Evolutionary conservation across 2,113 vertebrate genomes (phyloP).

Genomic region (Regulus satrapa): DNA sequence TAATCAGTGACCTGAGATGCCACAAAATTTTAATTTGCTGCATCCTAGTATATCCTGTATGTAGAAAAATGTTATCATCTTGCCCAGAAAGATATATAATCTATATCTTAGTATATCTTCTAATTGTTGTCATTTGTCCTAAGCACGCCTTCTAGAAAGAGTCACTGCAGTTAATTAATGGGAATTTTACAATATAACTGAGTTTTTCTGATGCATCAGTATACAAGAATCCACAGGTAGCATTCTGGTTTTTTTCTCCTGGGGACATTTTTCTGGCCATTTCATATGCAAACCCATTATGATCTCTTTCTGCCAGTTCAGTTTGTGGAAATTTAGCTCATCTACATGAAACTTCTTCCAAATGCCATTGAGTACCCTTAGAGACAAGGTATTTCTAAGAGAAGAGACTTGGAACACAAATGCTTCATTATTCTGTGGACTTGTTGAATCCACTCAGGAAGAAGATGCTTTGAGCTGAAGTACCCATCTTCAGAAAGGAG

Average conservation of each 20-base stretch:
- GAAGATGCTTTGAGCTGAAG: not conserved
- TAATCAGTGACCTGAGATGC: fast-evolving
- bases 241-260: not conserved
- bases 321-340: not conserved
- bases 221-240: not conserved
- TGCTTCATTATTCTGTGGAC: not conserved
- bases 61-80: not conserved
- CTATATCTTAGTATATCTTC: not conserved
- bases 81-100: not conserved
- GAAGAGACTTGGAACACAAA: not conserved
- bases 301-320: not conserved
- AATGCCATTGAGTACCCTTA: not conserved
- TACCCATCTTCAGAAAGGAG: not conserved
- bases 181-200: not conserved
- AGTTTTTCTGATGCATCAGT: not conserved
- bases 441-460: slow-evolving; percentile 17
- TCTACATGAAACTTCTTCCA: not conserved
- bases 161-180: not conserved
- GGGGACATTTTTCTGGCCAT: not conserved
- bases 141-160: not conserved
- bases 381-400: not conserved
- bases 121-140: not conserved
- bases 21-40: not conserved
- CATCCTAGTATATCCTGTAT: not conserved
- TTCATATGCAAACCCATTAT: not conserved